Conservation (phyloP, 2,888 invertebrate genomes). For the Acrobasis repandana region DNA sequence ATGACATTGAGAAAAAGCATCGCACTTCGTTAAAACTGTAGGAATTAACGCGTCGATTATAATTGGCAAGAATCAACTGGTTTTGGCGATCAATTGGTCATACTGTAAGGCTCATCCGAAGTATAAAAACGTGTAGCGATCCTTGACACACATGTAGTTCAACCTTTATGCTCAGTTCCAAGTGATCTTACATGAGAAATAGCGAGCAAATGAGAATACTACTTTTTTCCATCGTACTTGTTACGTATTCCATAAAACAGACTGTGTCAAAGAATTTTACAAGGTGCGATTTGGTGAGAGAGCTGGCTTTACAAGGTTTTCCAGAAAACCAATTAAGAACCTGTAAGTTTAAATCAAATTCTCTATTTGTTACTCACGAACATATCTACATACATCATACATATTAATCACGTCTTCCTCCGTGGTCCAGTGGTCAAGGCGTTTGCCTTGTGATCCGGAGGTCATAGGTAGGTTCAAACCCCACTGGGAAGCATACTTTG, state of each 20-base stretch:
- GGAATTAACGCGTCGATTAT: constrained; percentile 8
- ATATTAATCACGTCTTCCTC: no score
- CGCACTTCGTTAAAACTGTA: background rate
- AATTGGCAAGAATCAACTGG: constrained; percentile 35
- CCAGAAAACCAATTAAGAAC: constrained; percentile 47
- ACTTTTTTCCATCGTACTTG: constrained; percentile 30
- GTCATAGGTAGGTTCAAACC: no score
- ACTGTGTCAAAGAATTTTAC: constrained; percentile 39
- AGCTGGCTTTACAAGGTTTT: constrained; percentile 51
- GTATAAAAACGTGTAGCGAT: constrained; percentile 34
- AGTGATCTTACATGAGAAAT: constrained; percentile 29
- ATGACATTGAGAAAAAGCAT: background rate
- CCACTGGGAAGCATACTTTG: no score
- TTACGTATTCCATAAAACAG: constrained; percentile 30
- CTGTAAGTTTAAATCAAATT: constrained; percentile 47
- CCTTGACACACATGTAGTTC: constrained; percentile 43
- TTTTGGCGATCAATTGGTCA: constrained; percentile 43
- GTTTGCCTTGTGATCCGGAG: no score
- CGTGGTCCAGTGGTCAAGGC: no score
- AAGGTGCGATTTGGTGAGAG: constrained; percentile 49
- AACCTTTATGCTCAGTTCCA: constrained; percentile 28
- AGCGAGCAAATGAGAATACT: constrained; percentile 6
- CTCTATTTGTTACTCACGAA: background rate
- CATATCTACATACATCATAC: no score
- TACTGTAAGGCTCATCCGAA: constrained; percentile 18